These are phyloP conservation scores for Pectinophora gossypiella DNA, from an alignment of 1,140 invertebrate genomes.

Conservation along the genomic window DNA sequence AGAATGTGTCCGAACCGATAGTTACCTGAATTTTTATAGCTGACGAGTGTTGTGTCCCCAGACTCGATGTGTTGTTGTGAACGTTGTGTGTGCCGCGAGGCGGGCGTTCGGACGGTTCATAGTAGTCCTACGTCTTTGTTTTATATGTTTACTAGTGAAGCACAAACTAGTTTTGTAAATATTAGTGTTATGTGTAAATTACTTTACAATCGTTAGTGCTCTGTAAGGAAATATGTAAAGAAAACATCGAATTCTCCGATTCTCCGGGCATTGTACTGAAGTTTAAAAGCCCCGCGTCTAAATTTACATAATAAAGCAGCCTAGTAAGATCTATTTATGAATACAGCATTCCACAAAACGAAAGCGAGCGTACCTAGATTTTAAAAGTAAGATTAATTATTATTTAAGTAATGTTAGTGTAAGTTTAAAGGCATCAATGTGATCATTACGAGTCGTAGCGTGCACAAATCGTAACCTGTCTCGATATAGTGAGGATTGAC, in stretches of 20 bases:
- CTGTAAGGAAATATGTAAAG: constrained; percentile 51
- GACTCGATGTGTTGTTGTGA: constrained; percentile 27
- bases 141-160: constrained; percentile 60
- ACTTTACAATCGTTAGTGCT: constrained; percentile 45
- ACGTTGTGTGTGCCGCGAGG: constrained; percentile 26
- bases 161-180: constrained; percentile 73
- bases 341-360: constrained; percentile 67
- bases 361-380: constrained; percentile 52
- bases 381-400: constrained; percentile 44
- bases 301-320: constrained; percentile 30
- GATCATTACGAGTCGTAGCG: constrained; percentile 63
- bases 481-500: constrained; percentile 51
- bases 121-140: constrained; percentile 20
- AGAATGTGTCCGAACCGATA: constrained; percentile 55
- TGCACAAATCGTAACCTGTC: constrained; percentile 64
- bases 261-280: constrained; percentile 66
- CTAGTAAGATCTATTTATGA: constrained; percentile 58
- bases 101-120: constrained; percentile 19
- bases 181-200: constrained; percentile 71
- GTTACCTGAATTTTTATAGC: constrained; percentile 49
- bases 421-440: constrained; percentile 67
- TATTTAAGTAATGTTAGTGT: constrained; percentile 37
- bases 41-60: constrained; percentile 37
- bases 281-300: constrained; percentile 46
- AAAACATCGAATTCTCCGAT: constrained; percentile 61